Conservation (phyloP, 2,888 invertebrate species). For the Drosophila suboccidentalis region DNA sequence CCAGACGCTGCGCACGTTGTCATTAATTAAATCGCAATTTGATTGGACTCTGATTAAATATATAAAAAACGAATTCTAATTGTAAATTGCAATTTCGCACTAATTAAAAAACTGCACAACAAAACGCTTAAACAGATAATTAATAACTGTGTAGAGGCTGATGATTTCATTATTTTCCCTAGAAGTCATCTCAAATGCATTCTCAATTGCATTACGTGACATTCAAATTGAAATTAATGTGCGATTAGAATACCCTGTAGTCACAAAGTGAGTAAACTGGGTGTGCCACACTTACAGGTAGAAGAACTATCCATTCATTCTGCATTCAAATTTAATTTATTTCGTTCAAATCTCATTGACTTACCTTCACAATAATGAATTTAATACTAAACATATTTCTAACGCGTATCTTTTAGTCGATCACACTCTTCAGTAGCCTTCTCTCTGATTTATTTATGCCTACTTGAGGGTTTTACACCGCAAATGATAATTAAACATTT, state of each 20-base stretch:
- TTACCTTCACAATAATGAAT: too few species aligned
- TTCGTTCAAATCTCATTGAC: too few species aligned
- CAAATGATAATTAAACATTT: conserved; percentile 28
- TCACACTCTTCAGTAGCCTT: background rate
- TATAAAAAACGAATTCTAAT: conserved; percentile 1
- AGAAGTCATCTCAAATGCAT: conserved; percentile 9
- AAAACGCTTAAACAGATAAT: conserved; percentile 27
- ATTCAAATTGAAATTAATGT: background rate
- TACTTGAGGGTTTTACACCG: background rate
- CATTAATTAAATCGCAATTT: conserved; percentile 42
- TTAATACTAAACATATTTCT: background rate
- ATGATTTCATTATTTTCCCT: conserved; percentile 19
- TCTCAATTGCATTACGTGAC: conserved; percentile 13
- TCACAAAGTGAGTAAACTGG: background rate
- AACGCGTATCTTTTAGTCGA: background rate
- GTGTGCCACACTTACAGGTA: background rate
- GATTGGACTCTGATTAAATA: conserved; percentile 32
- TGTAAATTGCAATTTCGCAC: conserved; percentile 5
- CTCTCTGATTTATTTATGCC: background rate
- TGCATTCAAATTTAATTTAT: too few species aligned
- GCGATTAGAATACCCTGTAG: background rate
- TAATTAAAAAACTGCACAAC: conserved; percentile 25
- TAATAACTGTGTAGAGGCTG: conserved; percentile 14
- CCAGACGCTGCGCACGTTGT: conserved; percentile 23
- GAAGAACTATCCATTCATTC: background rate